These are phyloP conservation scores for Chymomyza costata DNA, from an alignment of 1,140 invertebrate genomes.

Conservation along the genomic window DNA sequence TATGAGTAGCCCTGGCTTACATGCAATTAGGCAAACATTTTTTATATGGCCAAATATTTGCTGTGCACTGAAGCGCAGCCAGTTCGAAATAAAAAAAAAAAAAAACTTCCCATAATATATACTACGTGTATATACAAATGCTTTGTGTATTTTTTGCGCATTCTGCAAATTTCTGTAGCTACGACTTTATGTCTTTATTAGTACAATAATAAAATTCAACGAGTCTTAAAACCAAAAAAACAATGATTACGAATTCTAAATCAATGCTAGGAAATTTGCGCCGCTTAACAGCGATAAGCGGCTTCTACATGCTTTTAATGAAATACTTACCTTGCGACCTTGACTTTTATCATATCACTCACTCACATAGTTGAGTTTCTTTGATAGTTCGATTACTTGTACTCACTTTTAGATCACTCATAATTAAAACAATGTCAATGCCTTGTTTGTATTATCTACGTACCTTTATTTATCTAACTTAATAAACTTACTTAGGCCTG, in stretches of 20 bases:
- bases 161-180: slow-evolving; percentile 46
- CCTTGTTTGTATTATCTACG: no score
- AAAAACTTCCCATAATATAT: no score
- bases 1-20: slow-evolving; percentile 1
- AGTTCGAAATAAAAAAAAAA: slow-evolving; percentile 27
- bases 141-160: slow-evolving; percentile 36
- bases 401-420: slow-evolving; percentile 7
- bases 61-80: slow-evolving; percentile 34
- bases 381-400: slow-evolving; percentile 6
- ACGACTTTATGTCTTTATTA: slow-evolving; percentile 59
- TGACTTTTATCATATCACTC: slow-evolving; percentile 9
- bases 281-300: slow-evolving; percentile 20
- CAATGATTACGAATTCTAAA: neutral
- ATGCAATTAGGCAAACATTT: slow-evolving; percentile 7
- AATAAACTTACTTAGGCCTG: no score
- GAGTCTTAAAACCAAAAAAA: slow-evolving; percentile 11
- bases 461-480: slow-evolving; percentile 15
- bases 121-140: no score
- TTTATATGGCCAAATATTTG: slow-evolving; percentile 55
- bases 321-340: slow-evolving; percentile 25
- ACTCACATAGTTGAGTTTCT: neutral
- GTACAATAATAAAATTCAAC: slow-evolving; percentile 24
- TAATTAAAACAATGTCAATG: slow-evolving; percentile 6
- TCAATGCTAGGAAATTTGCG: neutral
- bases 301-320: slow-evolving; percentile 24